Evolutionary conservation across 2,888 invertebrate genomes (phyloP), one percentile per base, ranked within the genome.

Genomic region (Dusona sp.): DNA sequence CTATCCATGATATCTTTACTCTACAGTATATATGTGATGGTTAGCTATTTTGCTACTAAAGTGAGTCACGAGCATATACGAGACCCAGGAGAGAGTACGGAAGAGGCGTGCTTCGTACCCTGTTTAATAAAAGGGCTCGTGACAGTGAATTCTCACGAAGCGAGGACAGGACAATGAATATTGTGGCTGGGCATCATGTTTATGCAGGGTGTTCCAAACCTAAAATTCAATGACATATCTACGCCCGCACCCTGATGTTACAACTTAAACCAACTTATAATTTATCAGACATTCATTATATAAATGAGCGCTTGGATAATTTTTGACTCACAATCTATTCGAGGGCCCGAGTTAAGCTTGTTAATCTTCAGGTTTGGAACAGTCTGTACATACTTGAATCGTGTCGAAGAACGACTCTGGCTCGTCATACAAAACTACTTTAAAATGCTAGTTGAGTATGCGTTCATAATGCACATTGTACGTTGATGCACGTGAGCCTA

Each of bases 381-480:
- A 29, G 16, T 29, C 61, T 61, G 25, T 70, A 25, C 38, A 67
- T 61, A 42, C 64, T 33, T 51, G 72, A 68, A 54, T 64, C 54
- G 68, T 80, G 65, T 86, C 81, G 25, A 61, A 42, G 48, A 29
- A 19, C 33, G 45, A 57, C 19, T 42, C 54, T 42, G 68, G 81
- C 16, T 64, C 67, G 61, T 81, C 64, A 13, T 78, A 73, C 57
- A 64, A 73, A 42, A 22, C 80, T 78, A 19, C 73, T 83, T 61
- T 45, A 78, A 86, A 83, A 84, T 81, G 61, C 84, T 45, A 79
- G 81, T 75, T 74, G 79, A 33, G 42, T 68, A 74, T 78, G 81
- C 42, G 80, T 79, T 77, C 42, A 70, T 77, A 74, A 84, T 86
- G 68, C 64, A 74, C 54, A 42, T 48, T 54, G 67, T 22, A 74